A percentile compares a stretch with the other conserved stretches of the same genome.
phyloP scores from a whole-genome alignment of 2,888 invertebrate genomes.

The Busseola fusca region DNA sequence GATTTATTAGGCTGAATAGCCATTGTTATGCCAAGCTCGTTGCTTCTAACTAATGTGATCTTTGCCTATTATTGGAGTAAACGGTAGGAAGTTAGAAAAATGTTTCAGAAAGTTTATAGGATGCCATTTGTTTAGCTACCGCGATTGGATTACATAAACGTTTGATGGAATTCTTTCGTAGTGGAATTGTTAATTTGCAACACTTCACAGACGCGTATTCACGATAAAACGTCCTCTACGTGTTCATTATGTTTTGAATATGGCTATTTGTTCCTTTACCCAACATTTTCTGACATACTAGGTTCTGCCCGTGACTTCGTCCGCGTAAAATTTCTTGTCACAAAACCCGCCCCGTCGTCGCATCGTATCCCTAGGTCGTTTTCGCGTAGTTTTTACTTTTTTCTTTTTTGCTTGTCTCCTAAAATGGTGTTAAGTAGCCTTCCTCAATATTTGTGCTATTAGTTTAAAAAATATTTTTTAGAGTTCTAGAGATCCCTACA shows the following conservation, averaged over 20 bases:
- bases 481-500: too few relatives aligned
- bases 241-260: neutral
- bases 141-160: slow-evolving; percentile 11
- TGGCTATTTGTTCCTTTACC: neutral
- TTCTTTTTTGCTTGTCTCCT: neutral
- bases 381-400: neutral
- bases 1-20: slow-evolving; percentile 39
- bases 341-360: neutral
- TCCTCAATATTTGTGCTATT: neutral
- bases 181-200: slow-evolving; percentile 10
- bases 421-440: neutral
- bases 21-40: slow-evolving; percentile 47
- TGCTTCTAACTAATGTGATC: slow-evolving; percentile 35
- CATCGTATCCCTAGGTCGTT: neutral
- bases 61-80: slow-evolving; percentile 32
- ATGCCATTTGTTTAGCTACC: slow-evolving; percentile 16
- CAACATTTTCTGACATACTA: neutral
- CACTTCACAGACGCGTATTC: neutral
- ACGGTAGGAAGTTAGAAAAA: slow-evolving; percentile 32
- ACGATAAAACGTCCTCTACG: neutral
- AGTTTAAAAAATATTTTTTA: neutral
- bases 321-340: neutral
- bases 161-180: slow-evolving; percentile 3
- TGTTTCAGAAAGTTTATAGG: slow-evolving; percentile 22
- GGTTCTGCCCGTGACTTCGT: neutral